These are phyloP conservation scores for Corythaeola cristata DNA, from an alignment of 2,113 vertebrate species.

Conservation along the genomic window DNA sequence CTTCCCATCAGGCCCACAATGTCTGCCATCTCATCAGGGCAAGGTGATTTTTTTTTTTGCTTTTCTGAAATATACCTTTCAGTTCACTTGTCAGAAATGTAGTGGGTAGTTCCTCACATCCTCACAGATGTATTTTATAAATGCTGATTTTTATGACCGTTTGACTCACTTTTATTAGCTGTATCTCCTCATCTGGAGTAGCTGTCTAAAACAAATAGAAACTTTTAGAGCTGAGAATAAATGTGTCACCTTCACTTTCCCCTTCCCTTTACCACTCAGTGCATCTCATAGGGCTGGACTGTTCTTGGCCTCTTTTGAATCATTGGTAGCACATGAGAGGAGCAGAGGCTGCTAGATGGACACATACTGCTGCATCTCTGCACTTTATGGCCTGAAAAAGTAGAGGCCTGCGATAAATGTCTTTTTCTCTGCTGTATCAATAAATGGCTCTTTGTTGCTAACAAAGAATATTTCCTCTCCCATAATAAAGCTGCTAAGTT, in stretches of 20 bases:
- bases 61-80: neutral
- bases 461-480: neutral
- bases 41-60: neutral
- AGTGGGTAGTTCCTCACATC: neutral
- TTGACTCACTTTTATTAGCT: neutral
- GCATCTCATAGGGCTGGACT: neutral
- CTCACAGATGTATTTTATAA: neutral
- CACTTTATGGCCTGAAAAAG: neutral
- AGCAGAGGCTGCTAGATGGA: neutral
- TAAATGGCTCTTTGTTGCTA: neutral
- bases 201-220: neutral
- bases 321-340: neutral
- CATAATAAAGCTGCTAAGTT: neutral
- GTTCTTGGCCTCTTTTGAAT: neutral
- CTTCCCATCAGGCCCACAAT: neutral
- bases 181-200: neutral
- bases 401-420: neutral
- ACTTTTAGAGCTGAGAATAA: neutral
- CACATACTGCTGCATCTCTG: neutral
- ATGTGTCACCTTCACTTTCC: neutral
- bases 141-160: neutral
- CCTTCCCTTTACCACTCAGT: neutral
- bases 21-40: neutral
- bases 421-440: neutral
- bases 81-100: neutral